Evolutionary conservation across 2,797 vertebrate species (phyloP), one percentile per base, ranked within the genome.

Genomic region (Pseudochaenichthys georgianus): DNA sequence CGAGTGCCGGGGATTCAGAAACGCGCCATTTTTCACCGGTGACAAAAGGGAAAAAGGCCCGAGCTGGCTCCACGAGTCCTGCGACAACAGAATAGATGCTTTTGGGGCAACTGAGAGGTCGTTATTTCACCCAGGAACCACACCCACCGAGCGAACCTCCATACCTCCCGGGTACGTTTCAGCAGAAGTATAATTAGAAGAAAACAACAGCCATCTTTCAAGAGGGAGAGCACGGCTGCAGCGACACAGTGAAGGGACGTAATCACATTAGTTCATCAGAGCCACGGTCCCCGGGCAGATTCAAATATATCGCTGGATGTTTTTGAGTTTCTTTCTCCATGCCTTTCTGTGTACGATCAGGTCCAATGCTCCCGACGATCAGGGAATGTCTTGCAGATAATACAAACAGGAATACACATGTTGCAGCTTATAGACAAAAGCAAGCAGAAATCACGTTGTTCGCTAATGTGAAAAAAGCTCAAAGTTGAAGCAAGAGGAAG

Each of bases 11-110:
- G 80, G 83, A 88, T 86, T 89, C 80, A 87, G 77, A 91, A 88
- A 90, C 68, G 71, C 82, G 83, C 85, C 72, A 93, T 94, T 93
- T 93, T 90, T 93, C 93, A 93, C 83, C 4, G 61, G 1, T 85
- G 90, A 92, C 92, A 93, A 93, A 92, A 78, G 92, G 73, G 76
- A 38, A 38, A 81, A 89, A 79, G 80, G 71, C 81, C 83, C 68
- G 0, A 72, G 13, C 79, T 23, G 82, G 87, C 87, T 89, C 86
- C 81, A 51, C 41, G 6, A 76, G 87, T 64, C 80, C 79, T 64
- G 80, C 65, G 68, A 84, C 71, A 6, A 75, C 84, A 86, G 87
- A 90, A 91, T 82, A 60, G 83, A 89, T 81, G 87, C 86, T 77
- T 67, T 51, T 42, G 54, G 72, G 63, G 64, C 82, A 9, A 77